phyloP scores from a whole-genome alignment of 2,797 vertebrate genomes.

The Rousettus madagascariensis region DNA sequence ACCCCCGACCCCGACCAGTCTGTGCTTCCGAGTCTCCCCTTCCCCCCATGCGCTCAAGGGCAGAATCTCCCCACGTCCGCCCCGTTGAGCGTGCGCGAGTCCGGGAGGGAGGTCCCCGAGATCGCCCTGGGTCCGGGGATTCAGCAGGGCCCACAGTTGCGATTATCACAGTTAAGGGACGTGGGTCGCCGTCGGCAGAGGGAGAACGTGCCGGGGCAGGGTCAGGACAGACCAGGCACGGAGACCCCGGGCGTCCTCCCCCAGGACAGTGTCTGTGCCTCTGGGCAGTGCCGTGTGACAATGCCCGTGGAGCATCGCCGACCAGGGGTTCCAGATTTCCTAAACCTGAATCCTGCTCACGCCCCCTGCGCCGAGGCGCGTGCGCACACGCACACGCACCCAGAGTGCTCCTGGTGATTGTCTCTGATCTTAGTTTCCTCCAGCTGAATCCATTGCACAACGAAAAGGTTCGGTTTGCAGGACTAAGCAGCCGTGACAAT shows the following conservation, averaged over 20 bases:
- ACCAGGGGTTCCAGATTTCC: not conserved
- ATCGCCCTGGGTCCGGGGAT: not conserved
- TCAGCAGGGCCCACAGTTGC: not conserved
- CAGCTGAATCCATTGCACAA: accelerated
- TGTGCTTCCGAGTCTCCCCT: accelerated
- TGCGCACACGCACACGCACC: no score
- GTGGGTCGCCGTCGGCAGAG: no score
- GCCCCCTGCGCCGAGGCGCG: accelerated
- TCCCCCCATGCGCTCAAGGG: accelerated
- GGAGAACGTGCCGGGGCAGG: not conserved
- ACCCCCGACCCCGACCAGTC: not conserved
- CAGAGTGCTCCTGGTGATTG: not conserved
- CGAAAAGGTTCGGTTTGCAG: not conserved
- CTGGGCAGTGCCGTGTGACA: not conserved
- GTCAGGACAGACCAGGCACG: not conserved
- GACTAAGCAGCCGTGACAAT: no score
- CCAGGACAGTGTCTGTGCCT: not conserved
- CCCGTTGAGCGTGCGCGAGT: not conserved
- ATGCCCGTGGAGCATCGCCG: accelerated
- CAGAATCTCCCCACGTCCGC: accelerated
- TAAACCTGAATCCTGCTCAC: not conserved
- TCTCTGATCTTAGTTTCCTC: not conserved
- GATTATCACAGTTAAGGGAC: no score
- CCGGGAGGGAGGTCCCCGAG: not conserved
- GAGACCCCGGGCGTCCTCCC: no score